Evolutionary conservation across 2,888 invertebrate species (phyloP).

Genomic region (Trichopoda pennipes): DNA sequence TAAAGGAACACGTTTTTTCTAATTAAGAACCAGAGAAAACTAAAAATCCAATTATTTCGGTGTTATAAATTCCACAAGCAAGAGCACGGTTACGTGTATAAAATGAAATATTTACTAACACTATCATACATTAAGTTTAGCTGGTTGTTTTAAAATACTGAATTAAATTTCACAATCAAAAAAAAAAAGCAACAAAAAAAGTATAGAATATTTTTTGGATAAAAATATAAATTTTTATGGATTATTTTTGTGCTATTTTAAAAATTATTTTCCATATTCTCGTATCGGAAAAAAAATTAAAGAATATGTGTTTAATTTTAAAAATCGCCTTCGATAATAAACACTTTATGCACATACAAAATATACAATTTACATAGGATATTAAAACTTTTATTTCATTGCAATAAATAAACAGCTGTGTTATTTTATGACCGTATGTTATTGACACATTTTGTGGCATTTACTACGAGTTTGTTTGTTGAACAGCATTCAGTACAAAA

Average conservation of each 20-base stretch:
- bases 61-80: conserved; percentile 52
- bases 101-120: background rate
- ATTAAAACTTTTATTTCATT: conserved; percentile 26
- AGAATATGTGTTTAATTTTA: background rate
- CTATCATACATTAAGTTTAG: background rate
- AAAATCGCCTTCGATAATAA: conserved; percentile 10
- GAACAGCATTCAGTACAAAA: conserved; percentile 23
- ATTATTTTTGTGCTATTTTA: no score
- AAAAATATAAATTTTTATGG: no score
- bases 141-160: background rate
- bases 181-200: no score
- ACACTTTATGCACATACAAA: background rate
- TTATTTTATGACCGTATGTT: conserved; percentile 56
- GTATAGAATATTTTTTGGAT: no score
- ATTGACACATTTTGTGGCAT: conserved; percentile 63
- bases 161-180: background rate
- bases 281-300: background rate
- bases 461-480: conserved; percentile 30
- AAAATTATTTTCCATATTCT: no score
- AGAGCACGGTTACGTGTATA: background rate
- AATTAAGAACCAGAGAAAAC: background rate
- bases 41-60: conserved; percentile 65
- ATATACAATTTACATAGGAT: background rate
- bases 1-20: background rate
- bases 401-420: conserved; percentile 50